Percentiles rank a stretch among this genome's conserved stretches.
These are phyloP conservation scores for Drosophila monieri DNA, from an alignment of 2,888 invertebrate genomes.

Conservation along the genomic window DNA sequence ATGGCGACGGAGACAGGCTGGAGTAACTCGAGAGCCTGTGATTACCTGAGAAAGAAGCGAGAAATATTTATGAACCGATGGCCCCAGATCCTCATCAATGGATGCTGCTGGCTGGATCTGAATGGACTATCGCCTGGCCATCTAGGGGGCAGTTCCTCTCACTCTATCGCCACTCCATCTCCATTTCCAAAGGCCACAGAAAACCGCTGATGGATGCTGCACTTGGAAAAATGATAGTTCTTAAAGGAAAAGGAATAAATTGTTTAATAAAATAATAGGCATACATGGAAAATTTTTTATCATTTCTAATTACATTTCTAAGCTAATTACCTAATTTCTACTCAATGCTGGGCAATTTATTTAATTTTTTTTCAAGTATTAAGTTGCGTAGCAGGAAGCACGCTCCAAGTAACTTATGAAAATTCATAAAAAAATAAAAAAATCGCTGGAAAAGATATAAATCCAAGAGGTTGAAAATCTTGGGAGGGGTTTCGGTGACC, in stretches of 20 bases:
- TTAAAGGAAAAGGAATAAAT: background rate
- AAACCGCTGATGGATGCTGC: conserved; percentile 14
- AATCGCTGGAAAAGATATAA: conserved; percentile 16
- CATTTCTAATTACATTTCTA: background rate
- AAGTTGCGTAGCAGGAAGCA: conserved; percentile 71
- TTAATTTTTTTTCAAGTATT: conserved; percentile 17
- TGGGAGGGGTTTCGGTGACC: conserved; percentile 40
- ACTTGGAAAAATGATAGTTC: background rate
- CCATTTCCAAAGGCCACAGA: conserved; percentile 58
- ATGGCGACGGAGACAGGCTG: conserved; percentile 65
- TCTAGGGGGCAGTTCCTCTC: conserved; percentile 40
- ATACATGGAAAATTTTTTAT: background rate
- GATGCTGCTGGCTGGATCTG: conserved; percentile 39
- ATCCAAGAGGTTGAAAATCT: conserved; percentile 37
- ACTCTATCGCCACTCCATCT: conserved; percentile 30
- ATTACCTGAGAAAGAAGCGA: conserved; percentile 62
- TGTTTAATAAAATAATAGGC: background rate
- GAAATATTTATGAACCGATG: conserved; percentile 76
- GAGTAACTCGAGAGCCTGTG: conserved; percentile 69
- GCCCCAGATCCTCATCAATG: conserved; percentile 62
- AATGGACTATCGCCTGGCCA: conserved; percentile 48
- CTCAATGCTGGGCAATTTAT: background rate
- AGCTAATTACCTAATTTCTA: background rate
- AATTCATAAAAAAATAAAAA: conserved; percentile 42
- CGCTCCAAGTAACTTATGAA: conserved; percentile 68